phyloP scores from a whole-genome alignment of 2,113 vertebrate species.

The Origma solitaria region DNA sequence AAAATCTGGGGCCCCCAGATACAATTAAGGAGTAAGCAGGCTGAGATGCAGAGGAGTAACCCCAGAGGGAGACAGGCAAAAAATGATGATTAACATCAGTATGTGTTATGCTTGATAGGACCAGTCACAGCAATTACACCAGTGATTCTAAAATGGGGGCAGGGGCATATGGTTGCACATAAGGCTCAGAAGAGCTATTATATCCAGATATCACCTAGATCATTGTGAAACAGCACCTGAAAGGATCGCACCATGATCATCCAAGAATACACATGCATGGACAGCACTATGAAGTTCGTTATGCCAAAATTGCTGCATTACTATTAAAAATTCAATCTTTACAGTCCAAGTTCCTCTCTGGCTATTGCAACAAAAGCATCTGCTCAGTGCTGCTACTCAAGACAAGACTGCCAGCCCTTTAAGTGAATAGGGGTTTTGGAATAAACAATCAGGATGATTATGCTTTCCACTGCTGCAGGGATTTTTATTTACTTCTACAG shows the following conservation, averaged over 20 bases:
- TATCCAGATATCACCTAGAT: neutral
- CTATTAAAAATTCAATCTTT: slow-evolving; percentile 22
- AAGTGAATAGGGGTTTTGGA: slow-evolving; percentile 14
- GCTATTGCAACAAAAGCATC: slow-evolving; percentile 40
- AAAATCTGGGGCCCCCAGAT: neutral
- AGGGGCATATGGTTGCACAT: neutral
- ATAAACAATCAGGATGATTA: slow-evolving; percentile 41
- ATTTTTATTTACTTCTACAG: slow-evolving; percentile 59
- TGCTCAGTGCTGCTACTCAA: slow-evolving; percentile 4
- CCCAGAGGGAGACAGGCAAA: neutral
- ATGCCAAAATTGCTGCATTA: neutral
- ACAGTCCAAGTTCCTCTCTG: neutral
- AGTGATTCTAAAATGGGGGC: neutral
- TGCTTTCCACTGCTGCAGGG: slow-evolving; percentile 17
- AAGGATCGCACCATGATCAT: neutral
- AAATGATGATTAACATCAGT: slow-evolving; percentile 24
- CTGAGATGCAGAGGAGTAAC: neutral
- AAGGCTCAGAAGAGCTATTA: neutral
- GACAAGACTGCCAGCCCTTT: slow-evolving; percentile 14
- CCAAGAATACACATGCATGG: neutral
- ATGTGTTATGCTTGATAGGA: neutral
- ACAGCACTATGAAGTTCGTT: neutral
- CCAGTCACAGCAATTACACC: neutral
- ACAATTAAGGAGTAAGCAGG: neutral
- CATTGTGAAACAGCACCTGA: neutral